phyloP scores from a whole-genome alignment of 2,113 vertebrate genomes.

The Chloroceryle aenea region DNA sequence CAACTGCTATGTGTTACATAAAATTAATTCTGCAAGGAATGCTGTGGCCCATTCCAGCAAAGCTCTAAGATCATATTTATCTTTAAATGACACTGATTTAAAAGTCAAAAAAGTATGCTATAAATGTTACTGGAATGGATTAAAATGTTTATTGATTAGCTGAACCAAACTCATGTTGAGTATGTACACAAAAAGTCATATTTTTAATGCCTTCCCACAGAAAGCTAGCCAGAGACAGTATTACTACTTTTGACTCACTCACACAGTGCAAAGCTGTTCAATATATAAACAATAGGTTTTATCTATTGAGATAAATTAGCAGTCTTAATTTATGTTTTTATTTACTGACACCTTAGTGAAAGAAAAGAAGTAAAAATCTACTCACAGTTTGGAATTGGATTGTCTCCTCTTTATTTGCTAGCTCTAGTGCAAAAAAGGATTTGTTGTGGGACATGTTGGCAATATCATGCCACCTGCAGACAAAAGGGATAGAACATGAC shows the following conservation, averaged over 20 bases:
- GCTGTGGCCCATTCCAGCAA: background rate
- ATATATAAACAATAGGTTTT: background rate
- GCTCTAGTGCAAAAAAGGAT: constrained; percentile 93
- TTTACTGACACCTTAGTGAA: background rate
- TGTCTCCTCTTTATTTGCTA: constrained; percentile 94
- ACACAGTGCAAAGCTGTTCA: background rate
- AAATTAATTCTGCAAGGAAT: background rate
- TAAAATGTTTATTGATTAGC: background rate
- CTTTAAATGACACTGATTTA: background rate
- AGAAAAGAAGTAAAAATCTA: constrained; percentile 19
- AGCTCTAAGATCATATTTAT: background rate
- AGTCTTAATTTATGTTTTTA: background rate
- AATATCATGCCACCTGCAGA: constrained; percentile 93
- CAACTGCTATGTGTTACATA: background rate
- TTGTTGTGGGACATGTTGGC: constrained; percentile 98
- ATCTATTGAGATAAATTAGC: background rate
- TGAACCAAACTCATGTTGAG: background rate
- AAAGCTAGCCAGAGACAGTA: background rate
- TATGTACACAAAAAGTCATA: background rate
- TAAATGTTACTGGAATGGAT: background rate
- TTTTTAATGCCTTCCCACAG: background rate
- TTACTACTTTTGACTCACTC: background rate
- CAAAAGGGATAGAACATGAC: constrained; percentile 23
- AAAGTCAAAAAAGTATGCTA: background rate
- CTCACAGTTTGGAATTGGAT: constrained; percentile 98